Base-by-base conservation (phyloP, 2,888 invertebrate species). In the Stenichneumon culpator region DNA sequence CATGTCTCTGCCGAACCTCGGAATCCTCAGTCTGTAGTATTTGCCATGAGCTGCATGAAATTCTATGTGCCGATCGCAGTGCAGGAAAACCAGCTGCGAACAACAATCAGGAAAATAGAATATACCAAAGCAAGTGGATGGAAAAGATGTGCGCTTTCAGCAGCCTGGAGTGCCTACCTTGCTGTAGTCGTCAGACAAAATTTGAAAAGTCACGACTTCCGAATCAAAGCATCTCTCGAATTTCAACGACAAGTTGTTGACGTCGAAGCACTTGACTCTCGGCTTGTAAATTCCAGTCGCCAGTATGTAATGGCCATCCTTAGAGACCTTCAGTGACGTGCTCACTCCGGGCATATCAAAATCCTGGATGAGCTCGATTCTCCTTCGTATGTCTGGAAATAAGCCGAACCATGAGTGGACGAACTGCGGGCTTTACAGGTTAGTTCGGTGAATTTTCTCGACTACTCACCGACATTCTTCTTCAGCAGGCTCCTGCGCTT, bases 341-440 rank as follows among this genome's bases (percentile, higher is more conserved):
- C 99, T 98, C 0, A 99, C 96, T 70, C 97, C 98, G 36, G 99
- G 99, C 99, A 99, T 99, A 90, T 99, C 98, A 95, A 99, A 99
- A 93, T 99, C 99, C 94, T 99, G 99, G 88, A 99, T 98, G 60
- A 99, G 96, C 94, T 99, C 98, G 90, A 99, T 98, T 92, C 99
- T 95, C 89, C 97, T 96, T 88, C 98, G 95, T 69, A 99, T 95
- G 93, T 99, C 99, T 95, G 88, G 0, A 39, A 86, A 79, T 85
- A 67, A 79, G 2, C 65, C 39, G 60, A 69, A 67, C 25, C 1
- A 69, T 52, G 54, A 69, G 19, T 60, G 50, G 11, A 39, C 52
- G 25, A 50, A 75, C 47, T 14, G 68, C 7, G 60, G 63, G 11
- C n/a, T 47, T 52, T 52, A 28, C 14, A 9, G 39, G 7, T 16